A percentile compares a stretch with the other conserved stretches of the same genome.
Evolutionary conservation across 2,797 vertebrate genomes (phyloP).

Genomic region (Sciurus vulgaris): DNA sequence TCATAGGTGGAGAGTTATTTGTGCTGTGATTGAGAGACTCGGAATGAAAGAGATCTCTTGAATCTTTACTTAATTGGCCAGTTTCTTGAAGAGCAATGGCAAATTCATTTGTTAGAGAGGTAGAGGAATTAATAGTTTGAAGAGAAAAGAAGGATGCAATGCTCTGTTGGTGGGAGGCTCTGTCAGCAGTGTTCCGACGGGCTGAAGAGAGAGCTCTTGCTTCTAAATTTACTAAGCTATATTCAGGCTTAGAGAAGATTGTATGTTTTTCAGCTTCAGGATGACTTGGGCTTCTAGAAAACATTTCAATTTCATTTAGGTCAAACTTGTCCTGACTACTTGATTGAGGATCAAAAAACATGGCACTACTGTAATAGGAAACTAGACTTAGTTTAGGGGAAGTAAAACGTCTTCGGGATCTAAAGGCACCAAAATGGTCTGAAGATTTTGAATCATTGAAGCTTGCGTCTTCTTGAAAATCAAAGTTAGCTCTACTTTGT

Average conservation of each 20-base stretch:
- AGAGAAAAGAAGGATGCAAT: background rate
- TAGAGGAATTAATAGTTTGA: background rate
- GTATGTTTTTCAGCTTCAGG: background rate
- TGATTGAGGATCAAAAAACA: conserved; percentile 3
- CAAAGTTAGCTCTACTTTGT: conserved; percentile 70
- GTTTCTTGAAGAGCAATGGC: background rate
- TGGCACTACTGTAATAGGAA: conserved; percentile 17
- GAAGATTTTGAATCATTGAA: background rate
- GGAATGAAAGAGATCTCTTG: background rate
- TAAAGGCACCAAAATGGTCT: background rate
- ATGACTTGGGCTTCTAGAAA: background rate
- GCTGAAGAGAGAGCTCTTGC: background rate
- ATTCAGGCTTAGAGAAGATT: background rate
- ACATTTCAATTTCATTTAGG: conserved; percentile 5
- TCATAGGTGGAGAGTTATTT: background rate
- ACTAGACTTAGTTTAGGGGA: conserved; percentile 60
- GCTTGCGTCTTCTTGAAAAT: conserved; percentile 48
- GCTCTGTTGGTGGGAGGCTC: background rate
- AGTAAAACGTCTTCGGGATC: background rate
- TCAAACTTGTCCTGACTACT: background rate
- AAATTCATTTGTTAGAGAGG: background rate
- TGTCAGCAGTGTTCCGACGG: background rate
- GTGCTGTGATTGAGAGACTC: background rate
- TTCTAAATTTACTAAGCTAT: background rate
- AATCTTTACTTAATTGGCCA: background rate